A percentile compares a stretch with the other conserved stretches of the same genome.
These are phyloP conservation scores for Orthonychiurus folsomi DNA, from an alignment of 2,888 invertebrate species.

Conservation along the genomic window DNA sequence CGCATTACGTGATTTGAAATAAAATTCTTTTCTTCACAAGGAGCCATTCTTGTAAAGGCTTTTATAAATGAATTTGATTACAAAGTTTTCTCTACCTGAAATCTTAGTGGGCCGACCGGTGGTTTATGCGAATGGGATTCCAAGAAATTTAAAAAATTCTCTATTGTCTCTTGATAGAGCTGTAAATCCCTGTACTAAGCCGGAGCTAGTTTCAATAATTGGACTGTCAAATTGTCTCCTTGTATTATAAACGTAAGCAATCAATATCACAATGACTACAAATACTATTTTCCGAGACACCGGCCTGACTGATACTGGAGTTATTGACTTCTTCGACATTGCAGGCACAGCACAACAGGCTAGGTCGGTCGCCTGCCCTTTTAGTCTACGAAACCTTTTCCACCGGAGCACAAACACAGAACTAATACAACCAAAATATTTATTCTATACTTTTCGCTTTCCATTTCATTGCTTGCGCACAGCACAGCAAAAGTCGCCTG, in stretches of 20 bases:
- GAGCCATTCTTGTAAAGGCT: background rate
- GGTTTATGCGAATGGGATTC: constrained; percentile 22
- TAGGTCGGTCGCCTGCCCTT: no score
- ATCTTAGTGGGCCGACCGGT: constrained; percentile 11
- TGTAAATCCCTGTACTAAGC: background rate
- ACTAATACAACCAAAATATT: no score
- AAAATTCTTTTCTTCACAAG: background rate
- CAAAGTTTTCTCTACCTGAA: constrained; percentile 17
- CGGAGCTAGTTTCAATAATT: background rate
- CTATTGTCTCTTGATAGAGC: constrained; percentile 17
- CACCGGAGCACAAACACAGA: no score
- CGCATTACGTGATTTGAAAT: no score
- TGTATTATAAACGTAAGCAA: background rate
- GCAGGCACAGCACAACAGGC: no score
- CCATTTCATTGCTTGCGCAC: no score
- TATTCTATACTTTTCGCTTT: no score
- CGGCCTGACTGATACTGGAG: no score
- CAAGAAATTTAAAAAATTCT: constrained; percentile 18
- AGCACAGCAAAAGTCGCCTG: no score
- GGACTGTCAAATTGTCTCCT: background rate
- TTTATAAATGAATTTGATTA: background rate
- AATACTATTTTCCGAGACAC: no score
- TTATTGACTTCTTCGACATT: background rate
- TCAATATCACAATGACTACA: background rate
- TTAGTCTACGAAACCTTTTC: no score